phyloP scores from a whole-genome alignment of 2,888 invertebrate genomes.

The Thera britannica region DNA sequence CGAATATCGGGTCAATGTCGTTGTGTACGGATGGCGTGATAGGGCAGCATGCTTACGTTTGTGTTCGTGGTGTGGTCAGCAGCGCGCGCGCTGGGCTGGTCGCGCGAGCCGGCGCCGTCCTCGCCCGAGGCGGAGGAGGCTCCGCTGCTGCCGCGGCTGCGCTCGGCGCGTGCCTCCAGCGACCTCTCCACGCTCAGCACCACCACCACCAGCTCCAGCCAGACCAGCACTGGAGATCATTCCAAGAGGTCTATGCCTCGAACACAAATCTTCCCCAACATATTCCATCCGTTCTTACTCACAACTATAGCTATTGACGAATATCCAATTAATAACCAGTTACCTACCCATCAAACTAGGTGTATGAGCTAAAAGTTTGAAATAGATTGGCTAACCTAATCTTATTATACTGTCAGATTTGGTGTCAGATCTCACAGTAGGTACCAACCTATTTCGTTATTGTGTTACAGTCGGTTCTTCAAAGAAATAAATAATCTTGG shows the following conservation, averaged over 20 bases:
- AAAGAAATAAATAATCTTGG: background rate
- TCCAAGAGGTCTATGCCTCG: slow-evolving; percentile 71
- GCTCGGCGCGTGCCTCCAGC: slow-evolving; percentile 79
- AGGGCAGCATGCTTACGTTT: slow-evolving; percentile 84
- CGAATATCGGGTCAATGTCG: slow-evolving; percentile 63
- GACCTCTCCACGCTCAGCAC: slow-evolving; percentile 80
- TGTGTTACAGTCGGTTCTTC: background rate
- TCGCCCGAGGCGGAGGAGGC: slow-evolving; percentile 74
- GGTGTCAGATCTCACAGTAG: background rate
- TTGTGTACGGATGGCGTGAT: slow-evolving; percentile 63
- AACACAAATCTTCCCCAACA: slow-evolving; percentile 9
- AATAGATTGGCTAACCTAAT: background rate
- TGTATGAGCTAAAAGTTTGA: background rate
- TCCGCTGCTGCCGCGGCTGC: slow-evolving; percentile 75
- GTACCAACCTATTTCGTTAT: too few relatives aligned
- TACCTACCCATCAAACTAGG: background rate
- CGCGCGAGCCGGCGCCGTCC: slow-evolving; percentile 59
- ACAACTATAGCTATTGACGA: background rate
- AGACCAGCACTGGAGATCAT: slow-evolving; percentile 74
- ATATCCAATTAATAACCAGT: background rate
- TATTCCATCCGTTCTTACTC: background rate
- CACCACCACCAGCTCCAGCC: slow-evolving; percentile 80
- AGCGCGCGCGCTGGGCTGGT: slow-evolving; percentile 85
- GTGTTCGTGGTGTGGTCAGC: slow-evolving; percentile 87
- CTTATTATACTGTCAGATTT: background rate